These are phyloP conservation scores for Echinops telfairi DNA, from an alignment of 2,113 vertebrate species.

Conservation along the genomic window DNA sequence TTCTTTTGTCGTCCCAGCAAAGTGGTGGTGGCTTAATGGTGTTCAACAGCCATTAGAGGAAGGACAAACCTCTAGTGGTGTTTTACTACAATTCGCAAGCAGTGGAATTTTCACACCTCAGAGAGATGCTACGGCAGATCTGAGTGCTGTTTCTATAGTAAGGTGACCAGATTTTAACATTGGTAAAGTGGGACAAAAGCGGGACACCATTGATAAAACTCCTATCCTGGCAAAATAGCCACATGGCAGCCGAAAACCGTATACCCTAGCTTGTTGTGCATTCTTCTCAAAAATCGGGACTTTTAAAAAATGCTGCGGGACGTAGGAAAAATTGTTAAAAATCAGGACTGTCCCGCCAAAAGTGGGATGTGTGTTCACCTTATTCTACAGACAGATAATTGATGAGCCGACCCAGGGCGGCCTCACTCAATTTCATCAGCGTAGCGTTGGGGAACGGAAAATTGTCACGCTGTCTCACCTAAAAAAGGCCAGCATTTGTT, in stretches of 20 bases:
- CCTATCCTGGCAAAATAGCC: too few relatives aligned
- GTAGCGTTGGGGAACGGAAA: fast-evolving
- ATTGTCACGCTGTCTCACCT: neutral
- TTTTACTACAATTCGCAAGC: neutral
- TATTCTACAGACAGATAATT: neutral
- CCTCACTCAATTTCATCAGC: neutral
- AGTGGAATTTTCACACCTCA: neutral
- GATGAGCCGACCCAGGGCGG: neutral
- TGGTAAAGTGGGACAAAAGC: too few relatives aligned
- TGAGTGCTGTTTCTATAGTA: too few relatives aligned
- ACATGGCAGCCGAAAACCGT: too few relatives aligned
- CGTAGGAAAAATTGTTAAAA: too few relatives aligned
- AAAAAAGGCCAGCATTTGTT: neutral
- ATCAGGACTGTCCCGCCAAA: too few relatives aligned
- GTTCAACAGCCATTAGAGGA: neutral
- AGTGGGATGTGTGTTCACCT: too few relatives aligned
- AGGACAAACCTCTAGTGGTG: neutral
- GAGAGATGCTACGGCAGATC: neutral
- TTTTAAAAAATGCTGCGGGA: too few relatives aligned
- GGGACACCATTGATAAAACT: too few relatives aligned
- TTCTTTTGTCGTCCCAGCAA: neutral
- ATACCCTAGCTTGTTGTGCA: too few relatives aligned
- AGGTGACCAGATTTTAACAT: too few relatives aligned
- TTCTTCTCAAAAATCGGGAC: too few relatives aligned
- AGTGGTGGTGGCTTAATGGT: neutral